A percentile compares a stretch with the other conserved stretches of the same genome.
Evolutionary conservation across 2,113 vertebrate species (phyloP).

Genomic region (Callocephalon fimbriatum): DNA sequence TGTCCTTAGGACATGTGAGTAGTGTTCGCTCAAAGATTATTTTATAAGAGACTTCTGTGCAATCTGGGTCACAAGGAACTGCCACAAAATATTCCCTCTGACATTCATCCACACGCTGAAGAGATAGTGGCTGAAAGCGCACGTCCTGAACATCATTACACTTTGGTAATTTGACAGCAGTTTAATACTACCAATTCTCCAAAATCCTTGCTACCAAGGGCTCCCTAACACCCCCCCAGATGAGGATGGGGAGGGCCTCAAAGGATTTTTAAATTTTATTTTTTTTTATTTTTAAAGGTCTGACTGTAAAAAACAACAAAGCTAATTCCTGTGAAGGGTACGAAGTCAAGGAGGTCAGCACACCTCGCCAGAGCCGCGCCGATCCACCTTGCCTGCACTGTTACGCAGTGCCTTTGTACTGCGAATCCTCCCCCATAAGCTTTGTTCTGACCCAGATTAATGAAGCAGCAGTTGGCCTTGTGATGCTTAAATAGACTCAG

Average conservation of each 20-base stretch:
- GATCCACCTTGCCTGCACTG: too few species aligned
- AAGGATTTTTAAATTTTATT: neutral
- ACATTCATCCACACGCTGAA: neutral
- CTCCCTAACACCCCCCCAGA: neutral
- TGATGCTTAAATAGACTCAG: neutral
- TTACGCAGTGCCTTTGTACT: neutral
- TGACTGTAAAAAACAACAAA: too few species aligned
- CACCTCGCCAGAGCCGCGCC: accelerated
- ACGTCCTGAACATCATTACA: neutral
- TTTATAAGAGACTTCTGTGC: constrained; percentile 2
- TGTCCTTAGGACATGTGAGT: neutral
- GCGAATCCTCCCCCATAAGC: neutral
- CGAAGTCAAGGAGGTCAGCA: neutral
- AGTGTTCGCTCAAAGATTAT: constrained; percentile 25
- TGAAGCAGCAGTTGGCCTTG: neutral
- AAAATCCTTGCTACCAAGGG: neutral
- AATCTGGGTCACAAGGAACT: constrained; percentile 60
- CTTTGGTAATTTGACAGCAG: constrained; percentile 2
- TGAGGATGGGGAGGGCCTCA: neutral
- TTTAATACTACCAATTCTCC: neutral
- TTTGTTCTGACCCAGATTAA: neutral
- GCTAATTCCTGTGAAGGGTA: neutral
- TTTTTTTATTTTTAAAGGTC: too few species aligned
- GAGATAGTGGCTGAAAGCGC: neutral
- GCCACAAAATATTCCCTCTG: constrained; percentile 55